These are phyloP conservation scores for Cyanoderma ruficeps DNA, from an alignment of 2,113 vertebrate species.

Conservation along the genomic window DNA sequence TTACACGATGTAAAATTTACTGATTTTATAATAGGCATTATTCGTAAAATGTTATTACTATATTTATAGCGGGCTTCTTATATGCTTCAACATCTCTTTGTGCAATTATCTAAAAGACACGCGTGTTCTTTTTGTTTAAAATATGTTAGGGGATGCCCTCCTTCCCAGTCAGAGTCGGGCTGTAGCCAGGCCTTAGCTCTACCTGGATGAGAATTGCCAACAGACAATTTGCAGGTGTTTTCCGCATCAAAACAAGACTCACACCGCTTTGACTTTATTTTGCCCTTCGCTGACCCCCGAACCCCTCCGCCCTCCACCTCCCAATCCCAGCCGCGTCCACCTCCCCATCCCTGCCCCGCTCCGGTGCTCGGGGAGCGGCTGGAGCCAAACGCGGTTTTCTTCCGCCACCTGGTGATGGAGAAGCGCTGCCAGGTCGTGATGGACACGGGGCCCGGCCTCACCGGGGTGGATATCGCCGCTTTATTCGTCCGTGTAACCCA, in stretches of 20 bases:
- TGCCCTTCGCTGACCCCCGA: not conserved
- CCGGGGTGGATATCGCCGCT: not conserved
- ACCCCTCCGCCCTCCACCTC: too few species aligned
- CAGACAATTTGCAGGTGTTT: not conserved
- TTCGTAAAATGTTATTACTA: not conserved
- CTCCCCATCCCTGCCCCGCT: not conserved
- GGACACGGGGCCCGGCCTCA: not conserved
- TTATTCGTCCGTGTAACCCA: not conserved
- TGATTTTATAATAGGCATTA: not conserved
- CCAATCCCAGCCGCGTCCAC: accelerated
- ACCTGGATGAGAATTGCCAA: not conserved
- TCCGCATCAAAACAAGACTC: not conserved
- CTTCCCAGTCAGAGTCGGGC: not conserved
- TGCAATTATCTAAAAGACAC: not conserved
- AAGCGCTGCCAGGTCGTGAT: not conserved
- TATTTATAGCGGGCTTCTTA: not conserved
- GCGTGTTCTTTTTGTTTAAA: not conserved
- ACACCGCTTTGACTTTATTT: not conserved
- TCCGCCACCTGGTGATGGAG: conserved; percentile 24
- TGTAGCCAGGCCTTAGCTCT: not conserved
- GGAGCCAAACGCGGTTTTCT: not conserved
- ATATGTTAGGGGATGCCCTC: too few species aligned
- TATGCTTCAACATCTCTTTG: not conserved
- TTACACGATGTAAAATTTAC: not conserved
- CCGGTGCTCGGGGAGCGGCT: not conserved